Evolutionary conservation across 2,113 vertebrate genomes (phyloP), one percentile per base, ranked within the genome.

Genomic region (crab-eating macaque (Macaca fascicularis)): DNA sequence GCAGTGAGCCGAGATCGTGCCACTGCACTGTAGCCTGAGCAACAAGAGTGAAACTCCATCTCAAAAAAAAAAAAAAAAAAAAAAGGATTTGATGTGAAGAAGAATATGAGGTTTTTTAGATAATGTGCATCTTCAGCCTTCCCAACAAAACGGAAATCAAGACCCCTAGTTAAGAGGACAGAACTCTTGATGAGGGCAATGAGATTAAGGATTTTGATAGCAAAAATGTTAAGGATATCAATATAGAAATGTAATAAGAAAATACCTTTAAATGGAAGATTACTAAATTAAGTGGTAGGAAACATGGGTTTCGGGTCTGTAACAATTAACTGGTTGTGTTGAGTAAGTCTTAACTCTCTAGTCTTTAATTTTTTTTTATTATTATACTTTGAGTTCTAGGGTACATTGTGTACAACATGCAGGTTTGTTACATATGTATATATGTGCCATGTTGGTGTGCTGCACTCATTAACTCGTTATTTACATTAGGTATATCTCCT

Each of bases 91-190:
- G 45, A 81, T 75, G 5, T 92, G 17, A 30, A 84, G 30, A 70
- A 89, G 57, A 61, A 61, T 61, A 25, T 61, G 59, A 61, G 59
- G 23, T 61, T 86, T 86, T 67, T 70, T 89, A 75, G 45, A 25
- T 38, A 91, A 40, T 91, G 32, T 95, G 61, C 52, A 83, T 89
- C 70, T 93, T 79, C 61, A 82, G 19, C 4, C 32, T 88, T 74
- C 64, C 75, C 40, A 87, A n/a, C 74, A 91, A 88, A 93, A 74
- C 69, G 80, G 23, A 96, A 91, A 75, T 74, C 5, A 89, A 88
- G 27, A 88, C 4, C 78, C 79, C 8, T 38, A 89, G 19, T 82
- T 85, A 81, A 96, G 48, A 38, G n/a, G 19, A 90, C 7, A 82
- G 43, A 86, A 87, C 30, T 91, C 23, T 59, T 59, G 48, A 40